A percentile compares a stretch with the other conserved stretches of the same genome.
phyloP scores from a whole-genome alignment of 53 echinoderm and acorn worm species.

The Holothuria scabra region DNA sequence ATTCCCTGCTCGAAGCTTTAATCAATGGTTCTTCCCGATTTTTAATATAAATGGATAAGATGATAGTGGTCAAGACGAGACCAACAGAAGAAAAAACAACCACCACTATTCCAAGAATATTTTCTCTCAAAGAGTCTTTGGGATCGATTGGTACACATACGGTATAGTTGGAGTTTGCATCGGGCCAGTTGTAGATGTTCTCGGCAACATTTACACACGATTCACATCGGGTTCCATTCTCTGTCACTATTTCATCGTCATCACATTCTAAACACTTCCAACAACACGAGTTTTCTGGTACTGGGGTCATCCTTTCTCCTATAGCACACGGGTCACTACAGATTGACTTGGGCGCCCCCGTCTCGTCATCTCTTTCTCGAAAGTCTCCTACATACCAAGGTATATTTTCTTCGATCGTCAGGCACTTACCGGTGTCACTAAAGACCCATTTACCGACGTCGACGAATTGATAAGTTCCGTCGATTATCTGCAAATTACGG shows the following conservation, averaged over 20 bases:
- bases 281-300: conserved; percentile 83
- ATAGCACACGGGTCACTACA: conserved; percentile 79
- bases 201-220: conserved; percentile 67
- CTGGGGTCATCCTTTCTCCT: conserved; percentile 66
- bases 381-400: conserved; percentile 73
- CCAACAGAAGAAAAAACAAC: conserved; percentile 63
- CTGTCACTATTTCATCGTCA: conserved; percentile 66
- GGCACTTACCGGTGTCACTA: conserved; percentile 31
- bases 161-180: conserved; percentile 36
- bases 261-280: conserved; percentile 84
- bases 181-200: conserved; percentile 70
- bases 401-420: conserved; percentile 31
- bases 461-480: conserved; percentile 61
- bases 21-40: conserved; percentile 87
- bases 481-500: conserved; percentile 68
- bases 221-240: conserved; percentile 72
- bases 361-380: conserved; percentile 39
- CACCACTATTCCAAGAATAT: conserved; percentile 51
- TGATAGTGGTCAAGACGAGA: conserved; percentile 58
- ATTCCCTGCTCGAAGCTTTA: conserved; percentile 89
- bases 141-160: conserved; percentile 64
- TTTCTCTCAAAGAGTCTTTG: conserved; percentile 62
- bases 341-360: conserved; percentile 76
- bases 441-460: conserved; percentile 77
- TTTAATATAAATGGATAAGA: conserved; percentile 63